Conservation (phyloP, 2,888 invertebrate species). For the Ophion ventricosus region DNA sequence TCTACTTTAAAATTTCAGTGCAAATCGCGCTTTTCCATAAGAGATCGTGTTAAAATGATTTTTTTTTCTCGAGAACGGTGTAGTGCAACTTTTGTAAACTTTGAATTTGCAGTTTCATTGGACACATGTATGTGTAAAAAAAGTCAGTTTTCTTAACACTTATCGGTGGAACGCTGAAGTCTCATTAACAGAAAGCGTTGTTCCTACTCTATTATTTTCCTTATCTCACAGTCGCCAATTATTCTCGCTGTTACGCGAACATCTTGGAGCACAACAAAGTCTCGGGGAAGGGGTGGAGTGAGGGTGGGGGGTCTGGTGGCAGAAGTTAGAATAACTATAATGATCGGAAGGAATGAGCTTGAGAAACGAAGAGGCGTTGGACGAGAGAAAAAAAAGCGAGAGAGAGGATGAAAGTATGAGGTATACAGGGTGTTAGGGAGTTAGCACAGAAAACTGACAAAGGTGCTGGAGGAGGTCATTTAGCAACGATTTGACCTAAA, state of each 20-base stretch:
- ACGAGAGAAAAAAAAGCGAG: neutral
- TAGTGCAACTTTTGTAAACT: neutral
- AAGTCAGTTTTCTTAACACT: neutral
- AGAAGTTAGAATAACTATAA: constrained; percentile 49
- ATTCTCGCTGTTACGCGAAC: constrained; percentile 43
- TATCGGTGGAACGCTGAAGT: neutral
- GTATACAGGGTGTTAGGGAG: too few relatives aligned
- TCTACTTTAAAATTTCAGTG: too few relatives aligned
- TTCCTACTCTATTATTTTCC: constrained; percentile 3
- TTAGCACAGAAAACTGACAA: too few relatives aligned
- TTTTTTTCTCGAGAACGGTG: too few relatives aligned
- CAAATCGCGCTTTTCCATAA: too few relatives aligned
- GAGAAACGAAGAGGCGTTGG: constrained; percentile 45
- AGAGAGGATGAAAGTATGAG: neutral
- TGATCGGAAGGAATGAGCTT: constrained; percentile 41
- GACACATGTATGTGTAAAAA: neutral
- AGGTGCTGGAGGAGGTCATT: too few relatives aligned
- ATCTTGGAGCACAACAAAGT: constrained; percentile 26
- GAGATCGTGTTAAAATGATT: too few relatives aligned
- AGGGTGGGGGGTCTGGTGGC: neutral
- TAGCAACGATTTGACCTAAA: too few relatives aligned
- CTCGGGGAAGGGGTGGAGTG: neutral
- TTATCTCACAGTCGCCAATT: constrained; percentile 26
- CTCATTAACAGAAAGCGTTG: neutral
- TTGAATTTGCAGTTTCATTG: neutral